Conservation (phyloP, 2,888 invertebrate species). For the Hyalella azteca region DNA sequence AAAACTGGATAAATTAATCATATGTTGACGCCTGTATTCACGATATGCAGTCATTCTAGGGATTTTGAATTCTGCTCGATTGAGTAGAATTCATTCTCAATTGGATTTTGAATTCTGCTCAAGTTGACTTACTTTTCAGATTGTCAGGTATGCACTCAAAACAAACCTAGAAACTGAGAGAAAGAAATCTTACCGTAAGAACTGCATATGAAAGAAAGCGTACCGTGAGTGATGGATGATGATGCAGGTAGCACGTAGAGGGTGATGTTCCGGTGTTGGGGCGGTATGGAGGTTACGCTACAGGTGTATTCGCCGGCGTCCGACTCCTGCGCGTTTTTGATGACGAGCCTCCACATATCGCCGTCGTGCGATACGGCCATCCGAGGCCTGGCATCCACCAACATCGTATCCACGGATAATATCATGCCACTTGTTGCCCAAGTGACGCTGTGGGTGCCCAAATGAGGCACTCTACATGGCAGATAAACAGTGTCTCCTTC, state of each 20-base stretch:
- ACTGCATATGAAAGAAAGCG: too few species aligned
- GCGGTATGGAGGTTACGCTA: background rate
- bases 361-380: slow-evolving; percentile 5
- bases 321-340: background rate
- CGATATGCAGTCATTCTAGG: too few species aligned
- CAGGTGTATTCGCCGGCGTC: slow-evolving; percentile 29
- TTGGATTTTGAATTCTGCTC: too few species aligned
- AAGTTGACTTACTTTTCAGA: too few species aligned
- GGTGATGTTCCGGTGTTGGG: background rate
- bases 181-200: too few species aligned
- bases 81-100: too few species aligned
- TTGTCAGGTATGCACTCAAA: too few species aligned
- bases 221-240: background rate
- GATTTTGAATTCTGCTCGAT: too few species aligned
- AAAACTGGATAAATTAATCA: too few species aligned
- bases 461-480: slow-evolving; percentile 8
- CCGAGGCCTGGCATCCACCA: background rate
- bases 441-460: slow-evolving; percentile 25
- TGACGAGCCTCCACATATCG: slow-evolving; percentile 3
- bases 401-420: slow-evolving; percentile 10
- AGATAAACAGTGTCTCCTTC: slow-evolving; percentile 26
- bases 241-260: background rate
- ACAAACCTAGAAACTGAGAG: too few species aligned
- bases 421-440: background rate
- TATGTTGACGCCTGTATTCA: too few species aligned